Evolutionary conservation across 2,113 vertebrate genomes (phyloP).

Genomic region (Pygoscelis antarcticus): DNA sequence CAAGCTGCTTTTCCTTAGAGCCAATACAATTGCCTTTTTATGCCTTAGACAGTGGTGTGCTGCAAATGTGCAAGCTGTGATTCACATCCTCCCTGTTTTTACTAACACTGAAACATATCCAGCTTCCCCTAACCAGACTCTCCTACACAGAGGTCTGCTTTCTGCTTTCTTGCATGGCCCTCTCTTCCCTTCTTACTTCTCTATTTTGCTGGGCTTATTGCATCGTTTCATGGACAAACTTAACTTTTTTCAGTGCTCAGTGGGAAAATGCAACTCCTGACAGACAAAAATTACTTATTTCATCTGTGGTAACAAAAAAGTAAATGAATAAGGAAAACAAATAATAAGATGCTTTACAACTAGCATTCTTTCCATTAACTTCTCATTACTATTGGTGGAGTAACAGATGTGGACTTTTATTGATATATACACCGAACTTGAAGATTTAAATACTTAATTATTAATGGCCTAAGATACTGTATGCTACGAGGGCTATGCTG

Average conservation of each 20-base stretch:
- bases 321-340: neutral
- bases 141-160: neutral
- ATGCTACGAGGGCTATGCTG: neutral
- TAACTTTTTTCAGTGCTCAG: neutral
- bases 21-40: conserved; percentile 50
- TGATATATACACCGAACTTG: neutral
- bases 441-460: neutral
- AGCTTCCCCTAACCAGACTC: neutral
- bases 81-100: conserved; percentile 17
- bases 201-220: neutral
- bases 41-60: neutral
- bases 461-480: neutral
- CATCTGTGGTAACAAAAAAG: neutral
- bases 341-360: neutral
- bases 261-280: neutral
- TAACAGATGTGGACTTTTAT: neutral
- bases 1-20: conserved; percentile 6
- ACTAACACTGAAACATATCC: neutral
- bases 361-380: neutral
- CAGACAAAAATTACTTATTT: neutral
- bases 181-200: neutral
- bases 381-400: neutral
- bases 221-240: neutral
- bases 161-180: neutral
- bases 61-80: conserved; percentile 15